Evolutionary conservation across 2,797 vertebrate species (phyloP).

Genomic region (Simalia tracyae): DNA sequence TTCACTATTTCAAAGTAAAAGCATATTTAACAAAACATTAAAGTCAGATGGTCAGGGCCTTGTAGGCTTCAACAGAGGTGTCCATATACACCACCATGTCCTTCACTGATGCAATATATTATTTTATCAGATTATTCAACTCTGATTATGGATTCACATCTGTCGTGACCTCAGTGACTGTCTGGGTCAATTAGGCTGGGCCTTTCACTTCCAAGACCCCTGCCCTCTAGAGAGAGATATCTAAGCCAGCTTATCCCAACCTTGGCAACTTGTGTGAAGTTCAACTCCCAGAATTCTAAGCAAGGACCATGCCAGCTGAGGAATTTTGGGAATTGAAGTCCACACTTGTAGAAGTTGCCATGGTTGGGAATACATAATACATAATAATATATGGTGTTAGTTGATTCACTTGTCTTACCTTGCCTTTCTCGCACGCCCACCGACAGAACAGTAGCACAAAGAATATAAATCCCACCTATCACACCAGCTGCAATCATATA

Average conservation of each 20-base stretch:
- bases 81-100: neutral
- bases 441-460: constrained; percentile 83
- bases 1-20: neutral
- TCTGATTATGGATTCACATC: neutral
- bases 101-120: neutral
- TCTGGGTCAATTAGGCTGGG: neutral
- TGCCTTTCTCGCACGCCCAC: constrained; percentile 85
- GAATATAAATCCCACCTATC: constrained; percentile 85
- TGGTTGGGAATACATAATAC: neutral
- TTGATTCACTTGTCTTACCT: constrained; percentile 71
- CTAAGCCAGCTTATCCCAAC: neutral
- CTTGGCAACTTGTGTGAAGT: neutral
- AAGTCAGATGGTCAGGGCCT: neutral
- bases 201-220: neutral
- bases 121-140: neutral
- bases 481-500: constrained; percentile 88
- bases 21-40: neutral
- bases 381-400: neutral
- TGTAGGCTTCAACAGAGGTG: neutral
- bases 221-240: neutral
- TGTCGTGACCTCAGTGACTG: neutral
- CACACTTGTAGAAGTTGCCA: neutral
- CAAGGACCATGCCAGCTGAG: neutral
- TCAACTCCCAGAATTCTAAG: neutral
- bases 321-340: neutral